A percentile compares a stretch with the other conserved stretches of the same genome.
Evolutionary conservation across 1,140 invertebrate species (phyloP).

Genomic region (Eueides isabella): DNA sequence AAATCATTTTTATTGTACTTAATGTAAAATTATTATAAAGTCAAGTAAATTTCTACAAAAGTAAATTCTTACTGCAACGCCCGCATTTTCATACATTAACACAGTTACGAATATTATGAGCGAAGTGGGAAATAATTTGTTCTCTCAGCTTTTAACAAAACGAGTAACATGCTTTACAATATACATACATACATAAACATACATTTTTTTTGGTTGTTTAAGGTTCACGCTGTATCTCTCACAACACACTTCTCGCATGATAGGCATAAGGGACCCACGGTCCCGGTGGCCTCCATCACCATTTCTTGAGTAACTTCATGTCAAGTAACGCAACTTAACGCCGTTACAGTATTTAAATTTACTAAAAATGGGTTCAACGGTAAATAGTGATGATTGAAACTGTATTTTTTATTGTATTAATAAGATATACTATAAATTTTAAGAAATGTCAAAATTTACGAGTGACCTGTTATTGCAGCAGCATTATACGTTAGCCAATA

Average conservation of each 20-base stretch:
- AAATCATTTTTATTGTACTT: neutral
- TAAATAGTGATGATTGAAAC: too few relatives aligned
- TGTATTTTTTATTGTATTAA: too few relatives aligned
- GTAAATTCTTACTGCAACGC: constrained; percentile 5
- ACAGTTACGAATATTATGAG: neutral
- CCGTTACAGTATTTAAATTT: too few relatives aligned
- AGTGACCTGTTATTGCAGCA: neutral
- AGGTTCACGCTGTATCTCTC: too few relatives aligned
- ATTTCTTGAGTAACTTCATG: too few relatives aligned
- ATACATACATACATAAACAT: too few relatives aligned
- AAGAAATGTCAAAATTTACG: constrained; percentile 3
- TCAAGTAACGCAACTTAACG: too few relatives aligned
- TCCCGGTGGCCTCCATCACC: neutral
- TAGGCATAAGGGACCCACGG: neutral
- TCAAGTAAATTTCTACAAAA: constrained; percentile 13
- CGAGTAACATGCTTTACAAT: neutral
- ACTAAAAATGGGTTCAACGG: too few relatives aligned
- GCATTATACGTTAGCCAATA: neutral
- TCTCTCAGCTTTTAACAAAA: neutral
- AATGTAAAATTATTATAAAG: constrained; percentile 21
- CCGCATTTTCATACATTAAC: constrained; percentile 1
- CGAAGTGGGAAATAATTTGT: neutral
- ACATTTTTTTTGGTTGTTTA: too few relatives aligned
- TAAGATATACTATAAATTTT: neutral
- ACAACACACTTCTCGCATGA: too few relatives aligned